Percentiles rank a stretch among this genome's conserved stretches.
phyloP scores from a whole-genome alignment of 2,113 vertebrate genomes.

The Fulica atra region DNA sequence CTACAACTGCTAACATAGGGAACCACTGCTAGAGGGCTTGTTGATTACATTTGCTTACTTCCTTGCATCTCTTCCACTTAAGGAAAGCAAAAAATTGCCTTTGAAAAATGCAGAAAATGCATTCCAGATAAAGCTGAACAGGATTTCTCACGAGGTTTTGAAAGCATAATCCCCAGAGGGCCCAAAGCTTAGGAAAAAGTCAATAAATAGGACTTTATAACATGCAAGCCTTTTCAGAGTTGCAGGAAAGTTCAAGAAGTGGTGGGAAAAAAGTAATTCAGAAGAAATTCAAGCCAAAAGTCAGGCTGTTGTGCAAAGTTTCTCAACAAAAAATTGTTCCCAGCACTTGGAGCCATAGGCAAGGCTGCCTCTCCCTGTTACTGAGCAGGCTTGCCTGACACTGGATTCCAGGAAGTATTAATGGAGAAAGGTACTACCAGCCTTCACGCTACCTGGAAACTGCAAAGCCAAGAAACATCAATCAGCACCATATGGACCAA shows the following conservation, averaged over 20 bases:
- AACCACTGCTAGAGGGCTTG: background rate
- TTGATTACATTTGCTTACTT: background rate
- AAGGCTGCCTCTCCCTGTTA: background rate
- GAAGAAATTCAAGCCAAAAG: background rate
- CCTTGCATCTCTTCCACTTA: background rate
- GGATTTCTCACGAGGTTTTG: background rate
- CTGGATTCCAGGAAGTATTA: background rate
- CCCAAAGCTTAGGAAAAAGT: background rate
- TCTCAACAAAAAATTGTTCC: background rate
- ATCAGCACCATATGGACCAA: background rate
- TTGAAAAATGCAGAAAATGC: background rate
- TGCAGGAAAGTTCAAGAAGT: background rate
- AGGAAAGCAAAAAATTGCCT: background rate
- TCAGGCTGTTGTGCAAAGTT: background rate
- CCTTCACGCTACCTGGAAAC: background rate
- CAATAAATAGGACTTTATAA: background rate
- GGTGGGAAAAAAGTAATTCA: background rate
- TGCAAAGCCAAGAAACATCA: background rate
- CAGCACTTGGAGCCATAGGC: background rate
- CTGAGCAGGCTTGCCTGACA: background rate
- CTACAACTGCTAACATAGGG: background rate
- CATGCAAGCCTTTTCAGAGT: background rate
- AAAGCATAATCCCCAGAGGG: background rate
- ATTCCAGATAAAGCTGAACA: background rate
- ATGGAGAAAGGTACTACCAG: background rate